phyloP scores from a whole-genome alignment of 2,113 vertebrate species.

The Alosa alosa region DNA sequence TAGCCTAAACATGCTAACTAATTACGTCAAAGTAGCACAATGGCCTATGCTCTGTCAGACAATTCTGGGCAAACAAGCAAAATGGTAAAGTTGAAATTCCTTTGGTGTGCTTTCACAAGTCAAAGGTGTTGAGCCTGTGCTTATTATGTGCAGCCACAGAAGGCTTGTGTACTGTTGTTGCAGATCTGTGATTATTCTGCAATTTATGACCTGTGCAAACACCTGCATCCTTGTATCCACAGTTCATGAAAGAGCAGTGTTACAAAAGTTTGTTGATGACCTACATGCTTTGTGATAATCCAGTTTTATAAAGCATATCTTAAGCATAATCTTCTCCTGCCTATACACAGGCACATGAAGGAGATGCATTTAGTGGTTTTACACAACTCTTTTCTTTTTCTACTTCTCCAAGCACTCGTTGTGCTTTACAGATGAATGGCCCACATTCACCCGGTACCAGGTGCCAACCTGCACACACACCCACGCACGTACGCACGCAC shows the following conservation, averaged over 20 bases:
- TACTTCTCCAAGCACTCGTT: neutral
- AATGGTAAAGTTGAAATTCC: neutral
- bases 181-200: neutral
- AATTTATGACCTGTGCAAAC: neutral
- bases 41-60: too few relatives aligned
- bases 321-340: neutral
- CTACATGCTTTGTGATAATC: neutral
- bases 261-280: neutral
- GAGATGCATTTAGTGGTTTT: neutral
- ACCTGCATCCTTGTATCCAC: neutral
- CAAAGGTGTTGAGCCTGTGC: neutral
- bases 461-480: neutral
- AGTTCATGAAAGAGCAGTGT: neutral
- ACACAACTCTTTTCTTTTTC: neutral
- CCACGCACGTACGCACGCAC: neutral
- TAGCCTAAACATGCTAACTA: too few relatives aligned
- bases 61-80: too few relatives aligned
- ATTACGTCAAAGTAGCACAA: too few relatives aligned
- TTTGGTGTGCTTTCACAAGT: neutral
- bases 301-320: neutral
- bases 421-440: neutral
- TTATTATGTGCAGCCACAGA: neutral
- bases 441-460: neutral
- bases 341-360: neutral
- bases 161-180: too few relatives aligned